Conservation (phyloP, 2,888 invertebrate species). For the Automeris io region DNA sequence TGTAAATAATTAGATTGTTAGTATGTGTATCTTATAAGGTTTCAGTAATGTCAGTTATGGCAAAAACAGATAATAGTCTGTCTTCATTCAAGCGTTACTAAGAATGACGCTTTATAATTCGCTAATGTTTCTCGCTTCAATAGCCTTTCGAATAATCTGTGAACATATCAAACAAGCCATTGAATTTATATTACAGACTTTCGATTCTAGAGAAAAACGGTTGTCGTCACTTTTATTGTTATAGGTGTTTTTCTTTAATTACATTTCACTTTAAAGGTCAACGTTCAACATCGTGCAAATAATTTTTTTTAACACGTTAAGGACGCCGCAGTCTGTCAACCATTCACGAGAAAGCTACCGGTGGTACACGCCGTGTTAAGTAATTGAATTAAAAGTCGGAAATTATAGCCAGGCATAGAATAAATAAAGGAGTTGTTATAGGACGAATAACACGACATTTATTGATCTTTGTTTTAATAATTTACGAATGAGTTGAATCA, state of each 20-base stretch:
- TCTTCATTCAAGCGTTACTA: slow-evolving; percentile 54
- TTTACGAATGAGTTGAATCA: no score
- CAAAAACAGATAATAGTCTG: slow-evolving; percentile 55
- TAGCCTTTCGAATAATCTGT: slow-evolving; percentile 42
- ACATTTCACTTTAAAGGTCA: slow-evolving; percentile 45
- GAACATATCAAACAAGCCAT: slow-evolving; percentile 40
- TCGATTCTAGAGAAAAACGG: slow-evolving; percentile 50
- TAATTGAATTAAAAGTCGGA: no score
- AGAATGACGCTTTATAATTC: slow-evolving; percentile 39
- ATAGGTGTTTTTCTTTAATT: slow-evolving; percentile 24
- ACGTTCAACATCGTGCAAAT: slow-evolving; percentile 23
- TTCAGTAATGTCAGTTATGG: slow-evolving; percentile 35
- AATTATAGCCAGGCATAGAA: no score
- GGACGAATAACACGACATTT: no score
- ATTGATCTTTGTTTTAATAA: no score
- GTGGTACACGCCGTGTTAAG: no score
- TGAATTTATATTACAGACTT: slow-evolving; percentile 51
- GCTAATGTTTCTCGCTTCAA: slow-evolving; percentile 35
- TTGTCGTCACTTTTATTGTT: slow-evolving; percentile 42
- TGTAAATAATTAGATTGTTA: slow-evolving; percentile 10
- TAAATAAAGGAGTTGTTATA: no score
- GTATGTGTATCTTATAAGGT: slow-evolving; percentile 24
- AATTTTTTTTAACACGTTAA: no score
- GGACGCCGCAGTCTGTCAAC: no score
- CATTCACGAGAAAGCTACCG: no score